Conservation (phyloP, 2,113 vertebrate species). For the Paradoxurus hermaphroditus region DNA sequence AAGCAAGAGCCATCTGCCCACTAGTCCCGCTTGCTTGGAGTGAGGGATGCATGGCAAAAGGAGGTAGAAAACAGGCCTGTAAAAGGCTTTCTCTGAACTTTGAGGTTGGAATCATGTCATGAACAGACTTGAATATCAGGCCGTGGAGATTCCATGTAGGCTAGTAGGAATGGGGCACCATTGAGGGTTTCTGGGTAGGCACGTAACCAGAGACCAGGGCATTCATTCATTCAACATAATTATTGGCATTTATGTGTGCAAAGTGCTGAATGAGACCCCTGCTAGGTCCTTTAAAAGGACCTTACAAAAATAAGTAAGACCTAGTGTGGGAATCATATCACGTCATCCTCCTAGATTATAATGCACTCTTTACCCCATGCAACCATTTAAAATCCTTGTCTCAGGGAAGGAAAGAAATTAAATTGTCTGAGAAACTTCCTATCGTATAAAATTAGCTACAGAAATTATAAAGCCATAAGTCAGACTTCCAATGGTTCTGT, state of each 20-base stretch:
- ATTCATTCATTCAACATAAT: not conserved
- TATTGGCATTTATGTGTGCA: not conserved
- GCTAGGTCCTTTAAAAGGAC: not conserved
- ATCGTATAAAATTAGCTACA: not conserved
- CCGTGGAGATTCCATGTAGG: not conserved
- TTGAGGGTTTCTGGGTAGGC: not conserved
- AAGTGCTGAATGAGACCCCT: not conserved
- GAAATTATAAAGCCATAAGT: slow-evolving; percentile 21
- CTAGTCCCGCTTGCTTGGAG: not conserved
- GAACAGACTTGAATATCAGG: not conserved
- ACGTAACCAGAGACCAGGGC: not conserved
- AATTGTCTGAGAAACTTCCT: not conserved
- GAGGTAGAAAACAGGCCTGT: not conserved
- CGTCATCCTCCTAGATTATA: not conserved
- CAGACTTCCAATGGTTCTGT: not conserved
- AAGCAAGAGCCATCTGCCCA: not conserved
- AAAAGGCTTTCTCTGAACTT: not conserved
- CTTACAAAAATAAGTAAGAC: not conserved
- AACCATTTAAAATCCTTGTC: not conserved
- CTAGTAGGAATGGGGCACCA: not conserved
- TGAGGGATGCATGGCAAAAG: not conserved
- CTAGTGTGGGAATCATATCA: not conserved
- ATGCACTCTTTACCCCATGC: not conserved
- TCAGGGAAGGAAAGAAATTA: slow-evolving; percentile 8
- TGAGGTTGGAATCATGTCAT: not conserved